A percentile compares a stretch with the other conserved stretches of the same genome.
phyloP scores from a whole-genome alignment of 2,797 vertebrate genomes.

The Serranus cabrilla region DNA sequence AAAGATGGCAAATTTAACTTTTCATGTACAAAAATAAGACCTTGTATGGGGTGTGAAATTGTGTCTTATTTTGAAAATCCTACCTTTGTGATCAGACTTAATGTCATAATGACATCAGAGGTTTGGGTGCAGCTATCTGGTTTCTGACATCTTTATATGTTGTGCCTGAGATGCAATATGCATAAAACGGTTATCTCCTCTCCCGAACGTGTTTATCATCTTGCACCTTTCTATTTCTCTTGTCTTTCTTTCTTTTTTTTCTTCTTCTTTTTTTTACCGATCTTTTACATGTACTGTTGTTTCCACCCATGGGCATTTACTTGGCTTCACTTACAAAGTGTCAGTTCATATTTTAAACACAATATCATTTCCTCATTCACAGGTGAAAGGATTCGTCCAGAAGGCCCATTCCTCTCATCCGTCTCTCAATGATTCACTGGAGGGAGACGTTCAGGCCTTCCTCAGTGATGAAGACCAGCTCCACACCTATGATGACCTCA shows the following conservation, averaged over 20 bases:
- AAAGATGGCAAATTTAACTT: background rate
- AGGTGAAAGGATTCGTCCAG: slow-evolving; percentile 83
- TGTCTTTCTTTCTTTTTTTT: too few species aligned
- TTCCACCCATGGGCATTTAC: background rate
- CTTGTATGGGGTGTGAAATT: background rate
- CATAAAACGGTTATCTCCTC: background rate
- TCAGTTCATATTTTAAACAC: background rate
- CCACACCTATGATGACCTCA: slow-evolving; percentile 94
- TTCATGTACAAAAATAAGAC: background rate
- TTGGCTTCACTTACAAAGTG: background rate
- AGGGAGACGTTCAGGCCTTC: slow-evolving; percentile 89
- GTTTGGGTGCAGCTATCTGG: background rate
- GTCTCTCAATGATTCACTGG: slow-evolving; percentile 81
- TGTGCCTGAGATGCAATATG: background rate
- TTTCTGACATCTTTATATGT: background rate
- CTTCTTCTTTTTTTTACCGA: too few species aligned
- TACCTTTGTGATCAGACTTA: background rate
- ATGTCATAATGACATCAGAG: background rate
- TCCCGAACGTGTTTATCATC: background rate
- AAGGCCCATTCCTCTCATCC: slow-evolving; percentile 43
- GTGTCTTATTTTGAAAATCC: background rate
- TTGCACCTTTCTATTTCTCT: background rate
- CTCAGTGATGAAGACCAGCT: slow-evolving; percentile 88
- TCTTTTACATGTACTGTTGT: background rate
- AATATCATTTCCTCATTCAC: background rate